Evolutionary conservation across 2,797 vertebrate genomes (phyloP).

Genomic region (Novumbra hubbsi): DNA sequence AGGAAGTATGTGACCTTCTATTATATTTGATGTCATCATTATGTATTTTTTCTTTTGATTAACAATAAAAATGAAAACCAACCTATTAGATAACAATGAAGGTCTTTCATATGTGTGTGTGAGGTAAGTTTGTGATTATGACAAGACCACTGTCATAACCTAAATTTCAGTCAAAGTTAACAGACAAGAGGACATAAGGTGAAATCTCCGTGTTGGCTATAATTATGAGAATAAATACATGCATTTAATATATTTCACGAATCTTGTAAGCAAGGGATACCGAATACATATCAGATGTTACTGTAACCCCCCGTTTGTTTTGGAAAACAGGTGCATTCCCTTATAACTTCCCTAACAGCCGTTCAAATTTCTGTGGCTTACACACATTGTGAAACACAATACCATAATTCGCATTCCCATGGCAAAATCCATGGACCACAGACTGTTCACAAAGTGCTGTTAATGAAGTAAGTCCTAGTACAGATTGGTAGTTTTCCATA

Average conservation of each 20-base stretch:
- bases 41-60: constrained; percentile 4
- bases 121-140: not conserved
- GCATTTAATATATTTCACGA: constrained; percentile 26
- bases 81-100: not conserved
- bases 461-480: not conserved
- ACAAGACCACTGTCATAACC: not conserved
- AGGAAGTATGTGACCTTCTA: not conserved
- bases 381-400: constrained; percentile 67
- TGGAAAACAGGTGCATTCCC: constrained; percentile 56
- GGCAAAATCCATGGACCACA: constrained; percentile 49
- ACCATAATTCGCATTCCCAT: constrained; percentile 51
- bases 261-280: constrained; percentile 16
- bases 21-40: not conserved
- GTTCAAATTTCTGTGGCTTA: constrained; percentile 30
- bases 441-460: constrained; percentile 16
- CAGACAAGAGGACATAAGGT: constrained; percentile 23
- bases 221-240: constrained; percentile 46
- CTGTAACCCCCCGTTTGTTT: constrained; percentile 16
- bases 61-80: no score
- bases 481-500: not conserved
- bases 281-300: constrained; percentile 30
- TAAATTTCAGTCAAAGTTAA: not conserved
- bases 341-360: constrained; percentile 54
- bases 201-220: constrained; percentile 37
- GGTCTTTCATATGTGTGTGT: not conserved